Percentiles rank a stretch among this genome's conserved stretches.
Evolutionary conservation across 2,888 invertebrate species (phyloP).

Genomic region (Ophonus ardosiacus): DNA sequence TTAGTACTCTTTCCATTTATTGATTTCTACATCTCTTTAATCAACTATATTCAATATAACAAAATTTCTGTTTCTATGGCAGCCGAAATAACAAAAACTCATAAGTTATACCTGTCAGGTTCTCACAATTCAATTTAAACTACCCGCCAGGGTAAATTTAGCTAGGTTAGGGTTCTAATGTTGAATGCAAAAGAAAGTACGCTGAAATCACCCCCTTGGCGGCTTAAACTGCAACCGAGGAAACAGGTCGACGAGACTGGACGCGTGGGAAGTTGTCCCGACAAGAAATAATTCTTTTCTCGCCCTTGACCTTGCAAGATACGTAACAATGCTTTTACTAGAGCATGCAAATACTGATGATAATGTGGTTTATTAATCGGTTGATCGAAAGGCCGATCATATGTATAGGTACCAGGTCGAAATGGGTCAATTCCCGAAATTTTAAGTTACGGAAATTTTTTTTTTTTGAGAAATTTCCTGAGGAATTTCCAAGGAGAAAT

Average conservation of each 20-base stretch:
- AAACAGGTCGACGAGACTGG: not conserved
- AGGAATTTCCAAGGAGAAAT: too few species aligned
- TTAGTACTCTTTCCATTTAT: not conserved
- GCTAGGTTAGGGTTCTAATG: conserved; percentile 24
- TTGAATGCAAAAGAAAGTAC: conserved; percentile 21
- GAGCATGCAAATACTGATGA: too few species aligned
- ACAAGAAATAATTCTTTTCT: conserved; percentile 5
- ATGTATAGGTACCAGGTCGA: too few species aligned
- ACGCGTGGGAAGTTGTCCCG: not conserved
- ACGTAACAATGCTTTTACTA: not conserved
- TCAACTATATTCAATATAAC: too few species aligned
- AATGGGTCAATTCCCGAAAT: too few species aligned
- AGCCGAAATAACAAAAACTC: not conserved
- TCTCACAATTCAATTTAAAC: conserved; percentile 9
- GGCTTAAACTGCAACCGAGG: not conserved
- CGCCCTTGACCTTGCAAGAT: conserved; percentile 5
- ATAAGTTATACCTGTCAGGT: conserved; percentile 1
- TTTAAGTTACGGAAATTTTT: too few species aligned
- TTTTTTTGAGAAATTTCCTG: too few species aligned
- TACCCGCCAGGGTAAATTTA: not conserved
- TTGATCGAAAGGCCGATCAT: too few species aligned
- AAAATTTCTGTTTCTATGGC: not conserved
- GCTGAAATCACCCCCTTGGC: conserved; percentile 12
- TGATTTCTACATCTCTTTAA: not conserved
- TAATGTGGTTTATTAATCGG: too few species aligned